Conservation (phyloP, 53 echinoderm and acorn worm species). For the Stichopus horrens region DNA sequence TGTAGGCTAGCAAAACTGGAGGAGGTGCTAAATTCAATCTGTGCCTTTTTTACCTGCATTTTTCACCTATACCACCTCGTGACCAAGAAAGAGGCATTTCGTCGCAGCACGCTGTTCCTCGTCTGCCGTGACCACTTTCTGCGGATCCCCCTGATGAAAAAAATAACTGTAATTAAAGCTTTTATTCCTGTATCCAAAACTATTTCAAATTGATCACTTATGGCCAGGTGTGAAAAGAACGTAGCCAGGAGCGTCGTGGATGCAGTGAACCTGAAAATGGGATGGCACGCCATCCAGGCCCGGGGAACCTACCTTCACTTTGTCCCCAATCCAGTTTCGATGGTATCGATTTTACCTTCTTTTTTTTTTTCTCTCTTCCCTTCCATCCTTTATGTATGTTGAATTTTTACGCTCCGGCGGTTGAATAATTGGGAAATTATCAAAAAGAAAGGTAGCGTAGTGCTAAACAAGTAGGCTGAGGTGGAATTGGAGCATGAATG, state of each 20-base stretch:
- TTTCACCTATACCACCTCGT: no score
- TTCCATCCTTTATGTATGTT: background rate
- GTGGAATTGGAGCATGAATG: constrained; percentile 43
- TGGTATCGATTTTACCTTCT: constrained; percentile 15
- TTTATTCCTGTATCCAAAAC: constrained; percentile 39
- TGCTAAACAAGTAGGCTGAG: constrained; percentile 23
- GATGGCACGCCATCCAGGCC: constrained; percentile 27
- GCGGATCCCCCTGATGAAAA: constrained; percentile 16
- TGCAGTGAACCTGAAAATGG: constrained; percentile 39
- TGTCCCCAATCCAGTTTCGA: constrained; percentile 25
- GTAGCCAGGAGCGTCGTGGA: constrained; percentile 23
- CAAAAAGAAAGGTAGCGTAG: constrained; percentile 12
- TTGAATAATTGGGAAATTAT: constrained; percentile 41
- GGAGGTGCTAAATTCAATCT: constrained; percentile 10
- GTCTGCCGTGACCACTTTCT: background rate
- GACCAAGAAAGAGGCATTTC: no score
- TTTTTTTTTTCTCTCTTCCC: background rate
- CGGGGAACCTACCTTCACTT: constrained; percentile 19
- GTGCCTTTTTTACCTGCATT: background rate
- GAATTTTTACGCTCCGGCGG: background rate
- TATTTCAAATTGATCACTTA: constrained; percentile 45
- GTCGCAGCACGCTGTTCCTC: background rate
- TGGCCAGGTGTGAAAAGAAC: constrained; percentile 38
- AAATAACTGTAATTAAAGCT: constrained; percentile 42
- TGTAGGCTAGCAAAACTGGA: background rate